phyloP scores from a whole-genome alignment of 1,140 invertebrate species.

The Bombus breviceps region DNA sequence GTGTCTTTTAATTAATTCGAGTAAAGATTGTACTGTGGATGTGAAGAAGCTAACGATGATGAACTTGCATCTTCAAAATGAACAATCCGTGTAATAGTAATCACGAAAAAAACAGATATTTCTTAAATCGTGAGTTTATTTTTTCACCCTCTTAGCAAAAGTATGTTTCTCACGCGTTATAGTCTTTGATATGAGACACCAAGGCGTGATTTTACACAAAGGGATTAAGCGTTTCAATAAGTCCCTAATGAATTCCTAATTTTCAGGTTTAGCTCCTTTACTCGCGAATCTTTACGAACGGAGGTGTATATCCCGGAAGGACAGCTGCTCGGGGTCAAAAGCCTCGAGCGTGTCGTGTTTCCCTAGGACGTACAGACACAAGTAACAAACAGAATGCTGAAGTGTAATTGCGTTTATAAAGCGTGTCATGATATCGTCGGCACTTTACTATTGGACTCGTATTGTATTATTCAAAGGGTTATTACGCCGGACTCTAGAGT shows the following conservation, averaged over 20 bases:
- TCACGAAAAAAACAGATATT: too few relatives aligned
- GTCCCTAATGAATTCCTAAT: background rate
- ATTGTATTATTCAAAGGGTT: conserved; percentile 30
- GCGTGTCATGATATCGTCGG: background rate
- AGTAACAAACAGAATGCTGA: conserved; percentile 10
- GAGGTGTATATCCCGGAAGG: background rate
- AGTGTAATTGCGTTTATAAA: conserved; percentile 18
- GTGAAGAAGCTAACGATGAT: background rate
- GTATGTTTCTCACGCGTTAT: background rate
- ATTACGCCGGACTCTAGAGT: background rate
- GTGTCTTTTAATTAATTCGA: background rate
- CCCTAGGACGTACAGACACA: too few relatives aligned
- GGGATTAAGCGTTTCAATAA: background rate
- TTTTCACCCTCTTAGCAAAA: too few relatives aligned
- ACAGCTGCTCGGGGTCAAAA: background rate
- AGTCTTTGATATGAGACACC: too few relatives aligned
- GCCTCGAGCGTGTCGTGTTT: background rate
- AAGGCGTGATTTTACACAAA: background rate
- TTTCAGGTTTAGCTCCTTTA: background rate
- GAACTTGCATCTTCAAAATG: too few relatives aligned
- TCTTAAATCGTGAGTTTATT: too few relatives aligned
- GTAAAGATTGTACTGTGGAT: background rate
- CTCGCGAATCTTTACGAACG: background rate
- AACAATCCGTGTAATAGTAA: too few relatives aligned
- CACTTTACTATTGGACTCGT: background rate